Percentiles rank a stretch among this genome's conserved stretches.
phyloP scores from a whole-genome alignment of 2,113 vertebrate species.

The Prunella fulvescens region DNA sequence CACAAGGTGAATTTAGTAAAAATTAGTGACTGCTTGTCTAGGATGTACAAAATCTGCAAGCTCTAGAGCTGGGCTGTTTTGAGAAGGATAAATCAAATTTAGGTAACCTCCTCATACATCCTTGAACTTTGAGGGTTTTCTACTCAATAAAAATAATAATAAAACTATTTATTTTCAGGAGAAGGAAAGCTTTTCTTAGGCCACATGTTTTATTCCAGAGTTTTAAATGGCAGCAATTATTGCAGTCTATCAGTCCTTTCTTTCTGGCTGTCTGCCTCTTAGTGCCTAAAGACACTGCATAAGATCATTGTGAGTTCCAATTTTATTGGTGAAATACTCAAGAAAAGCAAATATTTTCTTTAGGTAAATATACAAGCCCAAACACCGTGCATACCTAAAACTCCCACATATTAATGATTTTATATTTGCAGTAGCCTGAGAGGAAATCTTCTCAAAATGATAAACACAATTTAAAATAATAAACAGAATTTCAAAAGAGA shows the following conservation, averaged over 20 bases:
- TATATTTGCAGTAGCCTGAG: neutral
- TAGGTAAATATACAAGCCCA: neutral
- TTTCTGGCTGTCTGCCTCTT: neutral
- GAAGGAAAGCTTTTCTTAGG: neutral
- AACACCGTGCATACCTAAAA: neutral
- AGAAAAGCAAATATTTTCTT: neutral
- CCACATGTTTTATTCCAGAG: neutral
- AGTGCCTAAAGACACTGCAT: neutral
- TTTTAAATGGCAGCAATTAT: neutral
- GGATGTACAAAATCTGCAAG: neutral
- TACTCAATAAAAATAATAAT: neutral
- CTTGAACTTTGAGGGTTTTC: neutral
- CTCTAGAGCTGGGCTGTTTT: neutral
- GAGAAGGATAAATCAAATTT: neutral
- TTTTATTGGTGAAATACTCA: neutral
- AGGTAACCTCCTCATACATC: neutral
- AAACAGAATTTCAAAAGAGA: neutral
- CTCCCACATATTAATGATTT: neutral
- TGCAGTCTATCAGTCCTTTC: neutral
- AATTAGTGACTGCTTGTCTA: neutral
- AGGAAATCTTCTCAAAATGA: neutral
- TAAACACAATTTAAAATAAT: neutral
- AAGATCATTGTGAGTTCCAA: neutral
- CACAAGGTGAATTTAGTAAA: neutral
- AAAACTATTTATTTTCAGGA: neutral